A percentile compares a stretch with the other conserved stretches of the same genome.
These are phyloP conservation scores for Artemia sinica DNA, from an alignment of 2,888 invertebrate species.

Conservation along the genomic window DNA sequence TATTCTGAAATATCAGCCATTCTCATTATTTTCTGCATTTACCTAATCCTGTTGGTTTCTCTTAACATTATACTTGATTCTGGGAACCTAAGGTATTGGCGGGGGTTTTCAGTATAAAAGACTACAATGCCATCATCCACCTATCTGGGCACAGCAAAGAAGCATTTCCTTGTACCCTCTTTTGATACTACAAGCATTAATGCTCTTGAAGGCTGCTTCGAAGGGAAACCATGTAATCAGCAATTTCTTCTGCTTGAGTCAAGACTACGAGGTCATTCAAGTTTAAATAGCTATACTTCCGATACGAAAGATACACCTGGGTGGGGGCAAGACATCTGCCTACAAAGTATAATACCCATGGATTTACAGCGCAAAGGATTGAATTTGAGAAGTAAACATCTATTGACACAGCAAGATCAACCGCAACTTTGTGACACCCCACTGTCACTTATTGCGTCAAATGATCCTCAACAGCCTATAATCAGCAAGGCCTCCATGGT, in stretches of 20 bases:
- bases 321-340: constrained; percentile 8
- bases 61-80: too few species aligned
- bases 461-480: constrained; percentile 10
- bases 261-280: constrained; percentile 7
- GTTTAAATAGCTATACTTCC: constrained; percentile 10
- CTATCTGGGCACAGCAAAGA: too few species aligned
- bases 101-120: too few species aligned
- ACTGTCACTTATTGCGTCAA: constrained; percentile 13
- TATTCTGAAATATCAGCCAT: too few species aligned
- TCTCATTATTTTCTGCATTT: too few species aligned
- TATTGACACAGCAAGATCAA: constrained; percentile 11
- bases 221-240: too few species aligned
- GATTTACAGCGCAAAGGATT: constrained; percentile 10
- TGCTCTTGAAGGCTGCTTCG: too few species aligned
- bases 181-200: too few species aligned
- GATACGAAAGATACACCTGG: background rate
- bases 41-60: too few species aligned
- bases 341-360: background rate
- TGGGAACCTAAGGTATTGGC: too few species aligned
- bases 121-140: too few species aligned
- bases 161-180: too few species aligned
- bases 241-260: background rate
- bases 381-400: constrained; percentile 14
- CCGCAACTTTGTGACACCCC: background rate
- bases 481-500: background rate